Evolutionary conservation across 2,113 vertebrate species (phyloP), one percentile per base, ranked within the genome.

Genomic region (Chelonoidis abingdonii): DNA sequence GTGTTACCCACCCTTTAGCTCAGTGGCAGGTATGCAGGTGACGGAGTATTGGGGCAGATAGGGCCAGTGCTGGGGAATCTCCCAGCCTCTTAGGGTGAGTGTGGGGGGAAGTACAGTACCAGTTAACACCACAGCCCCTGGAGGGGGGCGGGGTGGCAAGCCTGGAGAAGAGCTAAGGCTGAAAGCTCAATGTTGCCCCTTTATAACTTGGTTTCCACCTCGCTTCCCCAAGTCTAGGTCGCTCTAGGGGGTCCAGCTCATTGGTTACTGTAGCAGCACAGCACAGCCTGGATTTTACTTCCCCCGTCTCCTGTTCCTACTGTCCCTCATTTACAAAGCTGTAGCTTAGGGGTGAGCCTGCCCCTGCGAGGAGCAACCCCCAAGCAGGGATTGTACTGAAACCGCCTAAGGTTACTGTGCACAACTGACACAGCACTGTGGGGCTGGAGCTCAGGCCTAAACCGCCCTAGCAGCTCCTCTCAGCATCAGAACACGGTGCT

Each of bases 221-320:
- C 3, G 14, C 7, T 9, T 35, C 29, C 1, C 19, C 69, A 16
- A 1, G 2, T 16, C 41, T 21, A 21, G 7, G 72, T 22, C n/a
- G 7, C 72, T 9, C 16, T 8, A 22, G 72, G 35, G 72, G 6
- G 29, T 27, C 41, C 78, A 16, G 78, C 78, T 21, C 41, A 7
- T 19, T 4, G 3, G 78, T 49, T 50, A 27, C 44, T 27, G 25
- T 14, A 22, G 47, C 24, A 41, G 38, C 22, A 79, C 12, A 44
- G 13, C 72, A 49, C 6, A 79, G 41, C 49, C 49, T 27, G 78
- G 41, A 44, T 50, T 49, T 44, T 16, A 47, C 41, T 29, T 80
- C 24, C 8, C 49, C 41, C 19, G 8, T 27, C 25, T 19, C 78
- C 76, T 8, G 38, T 25, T 44, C 78, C 44, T 21, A 8, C 25